Evolutionary conservation across 2,888 invertebrate genomes (phyloP).

Genomic region (Rotaria sp.): DNA sequence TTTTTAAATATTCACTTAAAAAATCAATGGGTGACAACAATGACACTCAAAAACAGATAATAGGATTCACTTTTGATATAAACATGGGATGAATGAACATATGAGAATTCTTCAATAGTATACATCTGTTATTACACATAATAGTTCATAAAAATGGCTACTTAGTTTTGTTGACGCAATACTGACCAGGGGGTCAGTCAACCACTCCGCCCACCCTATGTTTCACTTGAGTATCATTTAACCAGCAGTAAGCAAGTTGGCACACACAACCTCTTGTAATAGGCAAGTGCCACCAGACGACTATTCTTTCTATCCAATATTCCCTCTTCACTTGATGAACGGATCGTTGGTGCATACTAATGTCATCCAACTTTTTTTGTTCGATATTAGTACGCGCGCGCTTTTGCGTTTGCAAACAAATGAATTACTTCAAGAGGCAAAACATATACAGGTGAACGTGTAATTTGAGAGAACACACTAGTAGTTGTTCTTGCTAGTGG

Average conservation of each 20-base stretch:
- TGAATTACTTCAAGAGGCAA: conserved; percentile 6
- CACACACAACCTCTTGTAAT: conserved; percentile 8
- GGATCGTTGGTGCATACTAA: not conserved
- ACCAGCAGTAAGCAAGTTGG: conserved; percentile 1
- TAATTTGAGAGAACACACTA: not conserved
- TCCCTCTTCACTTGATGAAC: conserved; percentile 3
- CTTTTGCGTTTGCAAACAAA: not conserved
- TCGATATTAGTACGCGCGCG: not conserved
- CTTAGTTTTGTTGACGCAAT: not conserved
- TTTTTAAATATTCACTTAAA: not conserved
- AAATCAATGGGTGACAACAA: conserved; percentile 4
- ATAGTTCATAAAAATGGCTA: not conserved
- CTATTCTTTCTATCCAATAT: conserved; percentile 5
- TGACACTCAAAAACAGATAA: not conserved
- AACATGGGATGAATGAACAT: not conserved
- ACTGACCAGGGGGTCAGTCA: not conserved
- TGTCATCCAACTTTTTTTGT: not conserved
- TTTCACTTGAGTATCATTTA: not conserved
- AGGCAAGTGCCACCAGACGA: not conserved
- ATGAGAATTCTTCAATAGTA: not conserved
- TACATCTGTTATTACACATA: not conserved
- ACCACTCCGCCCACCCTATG: not conserved
- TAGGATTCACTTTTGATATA: not conserved
- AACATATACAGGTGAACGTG: not conserved
- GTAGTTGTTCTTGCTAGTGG: conserved; percentile 2